phyloP scores from a whole-genome alignment of 2,113 vertebrate genomes.

The Xenopus borealis region DNA sequence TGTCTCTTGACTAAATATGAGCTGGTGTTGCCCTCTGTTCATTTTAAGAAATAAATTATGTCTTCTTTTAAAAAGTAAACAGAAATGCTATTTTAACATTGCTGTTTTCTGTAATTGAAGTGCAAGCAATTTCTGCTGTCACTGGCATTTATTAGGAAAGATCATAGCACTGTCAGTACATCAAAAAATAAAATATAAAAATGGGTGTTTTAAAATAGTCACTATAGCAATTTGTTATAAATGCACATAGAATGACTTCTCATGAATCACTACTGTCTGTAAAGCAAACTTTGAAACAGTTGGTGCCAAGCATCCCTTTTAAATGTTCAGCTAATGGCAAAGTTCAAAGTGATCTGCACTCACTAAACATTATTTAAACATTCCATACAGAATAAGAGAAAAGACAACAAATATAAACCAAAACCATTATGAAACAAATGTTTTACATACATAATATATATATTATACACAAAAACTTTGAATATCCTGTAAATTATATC shows the following conservation, averaged over 20 bases:
- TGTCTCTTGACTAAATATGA: background rate
- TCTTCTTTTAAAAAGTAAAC: slow-evolving; percentile 13
- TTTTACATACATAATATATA: no score
- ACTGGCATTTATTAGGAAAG: slow-evolving; percentile 34
- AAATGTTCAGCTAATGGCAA: slow-evolving; percentile 32
- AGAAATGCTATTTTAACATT: slow-evolving; percentile 18
- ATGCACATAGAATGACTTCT: slow-evolving; percentile 39
- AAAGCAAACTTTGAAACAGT: slow-evolving; percentile 29
- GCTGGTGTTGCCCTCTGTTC: background rate
- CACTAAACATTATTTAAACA: slow-evolving; percentile 19
- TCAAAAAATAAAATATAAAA: slow-evolving; percentile 26
- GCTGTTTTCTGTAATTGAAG: slow-evolving; percentile 18
- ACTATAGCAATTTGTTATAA: slow-evolving; percentile 45
- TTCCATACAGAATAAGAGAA: background rate
- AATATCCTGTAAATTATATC: no score
- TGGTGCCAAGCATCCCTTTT: slow-evolving; percentile 22
- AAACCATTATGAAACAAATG: no score
- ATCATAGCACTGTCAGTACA: slow-evolving; percentile 38
- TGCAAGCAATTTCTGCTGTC: slow-evolving; percentile 14
- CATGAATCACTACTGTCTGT: slow-evolving; percentile 31
- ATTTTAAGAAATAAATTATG: background rate
- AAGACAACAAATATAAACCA: background rate
- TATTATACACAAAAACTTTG: no score
- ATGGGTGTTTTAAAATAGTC: slow-evolving; percentile 38
- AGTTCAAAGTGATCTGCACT: slow-evolving; percentile 26